Evolutionary conservation across 2,797 vertebrate genomes (phyloP), one percentile per base, ranked within the genome.

Genomic region (Clarias pachynema): DNA sequence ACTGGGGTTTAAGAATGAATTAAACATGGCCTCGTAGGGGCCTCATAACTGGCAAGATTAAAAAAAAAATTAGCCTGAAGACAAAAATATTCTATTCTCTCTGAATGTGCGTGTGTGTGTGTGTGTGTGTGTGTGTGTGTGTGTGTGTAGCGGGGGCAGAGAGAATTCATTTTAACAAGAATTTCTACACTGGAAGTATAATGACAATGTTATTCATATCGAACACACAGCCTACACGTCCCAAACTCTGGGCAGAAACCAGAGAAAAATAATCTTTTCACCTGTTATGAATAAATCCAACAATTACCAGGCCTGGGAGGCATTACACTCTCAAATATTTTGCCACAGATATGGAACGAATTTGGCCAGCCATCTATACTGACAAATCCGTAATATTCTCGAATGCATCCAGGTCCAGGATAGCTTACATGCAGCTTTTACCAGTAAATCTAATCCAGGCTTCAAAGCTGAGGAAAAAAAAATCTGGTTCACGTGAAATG

Each of bases 201-300:
- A 37, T 37, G 20, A n/a, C 22, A 72, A 14, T 72, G 70, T 72
- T 72, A 72, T 72, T 72, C 70, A 49, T 15, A 72, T n/a, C 24
- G 44, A 73, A 73, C 16, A 14, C 70, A 73, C 70, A 26, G 37
- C 49, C 40, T 49, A n/a, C 70, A 73, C 24, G n/a, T 49, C 7
- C 24, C 70, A 73, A 73, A 44, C 40, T 49, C 70, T n/a, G 26
- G 4, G 24, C 24, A 49, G n/a, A 72, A n/a, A 49, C 24, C n/a
- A 49, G 20, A 73, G 14, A 49, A n/a, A 49, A 44, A 72, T 44
- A 44, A 73, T 49, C 40, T 73, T 7, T 49, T 73, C n/a, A 49
- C 44, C 24, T 26, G 37, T 15, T 72, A 72, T 70, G 70, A 73
- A 73, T 49, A 73, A 49, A 73, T 73, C 49, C 70, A 73, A 49